Conservation (phyloP, 1,140 invertebrate genomes). For the Drosophila tristis region DNA sequence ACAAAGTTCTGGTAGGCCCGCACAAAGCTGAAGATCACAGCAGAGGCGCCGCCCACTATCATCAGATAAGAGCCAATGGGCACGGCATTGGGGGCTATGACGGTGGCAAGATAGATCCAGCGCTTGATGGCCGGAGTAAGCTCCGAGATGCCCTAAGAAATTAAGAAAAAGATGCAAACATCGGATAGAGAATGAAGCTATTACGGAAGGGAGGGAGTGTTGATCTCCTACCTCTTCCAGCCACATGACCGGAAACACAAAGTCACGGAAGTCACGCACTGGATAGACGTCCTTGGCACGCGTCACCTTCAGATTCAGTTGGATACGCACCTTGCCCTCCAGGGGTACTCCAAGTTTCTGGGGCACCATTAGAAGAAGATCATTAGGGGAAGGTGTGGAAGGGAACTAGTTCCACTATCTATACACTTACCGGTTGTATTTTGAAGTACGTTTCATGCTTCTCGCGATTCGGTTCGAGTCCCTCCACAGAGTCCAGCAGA, state of each 20-base stretch:
- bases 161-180: constrained; percentile 57
- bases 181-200: neutral
- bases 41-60: constrained; percentile 88
- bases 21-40: constrained; percentile 88
- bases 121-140: constrained; percentile 90
- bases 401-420: neutral
- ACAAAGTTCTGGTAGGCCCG: constrained; percentile 90
- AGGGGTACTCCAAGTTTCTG: constrained; percentile 94
- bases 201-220: neutral
- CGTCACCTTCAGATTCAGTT: constrained; percentile 92
- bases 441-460: constrained; percentile 92
- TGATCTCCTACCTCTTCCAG: constrained; percentile 89
- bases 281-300: constrained; percentile 89
- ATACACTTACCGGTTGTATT: constrained; percentile 91
- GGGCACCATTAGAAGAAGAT: neutral
- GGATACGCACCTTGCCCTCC: constrained; percentile 92
- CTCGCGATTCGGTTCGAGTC: constrained; percentile 89
- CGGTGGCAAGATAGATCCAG: constrained; percentile 91
- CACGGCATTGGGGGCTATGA: constrained; percentile 88
- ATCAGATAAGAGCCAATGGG: constrained; percentile 89
- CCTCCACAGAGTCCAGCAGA: constrained; percentile 89
- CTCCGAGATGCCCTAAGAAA: constrained; percentile 90
- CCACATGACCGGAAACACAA: constrained; percentile 95
- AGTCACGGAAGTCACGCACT: constrained; percentile 91
- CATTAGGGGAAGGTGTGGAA: neutral